Base-by-base conservation (phyloP, 1,140 invertebrate species). In the Diorhabda sublineata region DNA sequence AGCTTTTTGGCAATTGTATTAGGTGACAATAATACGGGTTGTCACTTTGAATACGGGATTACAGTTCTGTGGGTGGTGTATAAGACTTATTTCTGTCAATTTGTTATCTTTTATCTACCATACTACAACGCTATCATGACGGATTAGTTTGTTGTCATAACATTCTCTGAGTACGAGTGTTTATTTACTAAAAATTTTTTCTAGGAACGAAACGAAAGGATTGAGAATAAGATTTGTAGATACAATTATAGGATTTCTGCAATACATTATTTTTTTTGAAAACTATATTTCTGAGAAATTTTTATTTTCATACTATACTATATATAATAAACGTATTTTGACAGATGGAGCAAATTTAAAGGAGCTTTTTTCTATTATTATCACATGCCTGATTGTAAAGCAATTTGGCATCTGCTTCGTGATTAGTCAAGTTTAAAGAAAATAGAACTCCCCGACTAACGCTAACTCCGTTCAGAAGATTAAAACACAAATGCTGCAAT, bases 1-100 rank as follows among this genome's bases (percentile, higher is more conserved):
- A n/a, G 47, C 47, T 52, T 52, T 52, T 52, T n/a, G 47, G 47
- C 47, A 52, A 52, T 52, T 52, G 47, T 52, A 52, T 52, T 52
- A 52, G n/a, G 47, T 52, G 47, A 52, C 47, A 52, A 52, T 52
- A 52, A 52, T 52, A 52, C 47, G 6, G 47, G 47, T 52, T 52
- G 47, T 52, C 47, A 52, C n/a, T 52, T 52, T 52, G 47, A 52
- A 52, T 52, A 52, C 47, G 47, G 47, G 47, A 52, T 52, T 52
- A 52, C 47, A 52, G 47, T 52, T 52, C 47, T 52, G 47, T 52
- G 47, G 47, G 47, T 52, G 47, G 47, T 52, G 47, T 52, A 26
- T 26, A 52, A 52, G 6, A 52, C 47, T n/a, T n/a, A 52, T 52
- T 52, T 52, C n/a, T 52, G 47, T 52, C 47, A 3, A 52, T 52